These are phyloP conservation scores for Diplosoma virens DNA, from an alignment of 23 tunicate species.

Conservation along the genomic window DNA sequence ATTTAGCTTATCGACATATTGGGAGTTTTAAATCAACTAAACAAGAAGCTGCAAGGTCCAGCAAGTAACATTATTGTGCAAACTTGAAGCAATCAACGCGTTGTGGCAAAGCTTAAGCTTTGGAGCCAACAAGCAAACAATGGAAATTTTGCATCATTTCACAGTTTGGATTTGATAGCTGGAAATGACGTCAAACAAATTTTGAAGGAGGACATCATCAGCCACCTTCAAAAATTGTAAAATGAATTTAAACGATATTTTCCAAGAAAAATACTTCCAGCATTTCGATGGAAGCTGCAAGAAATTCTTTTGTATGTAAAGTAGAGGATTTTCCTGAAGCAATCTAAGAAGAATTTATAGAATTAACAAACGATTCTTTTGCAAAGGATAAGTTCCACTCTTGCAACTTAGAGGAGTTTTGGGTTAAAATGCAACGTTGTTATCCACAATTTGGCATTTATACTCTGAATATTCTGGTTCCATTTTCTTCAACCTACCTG, in stretches of 20 bases:
- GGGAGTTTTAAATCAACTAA: slow-evolving; percentile 33
- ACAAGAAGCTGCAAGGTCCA: slow-evolving; percentile 54
- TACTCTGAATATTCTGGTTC: too few species aligned
- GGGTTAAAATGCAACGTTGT: too few species aligned
- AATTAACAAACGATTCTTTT: slow-evolving; percentile 11
- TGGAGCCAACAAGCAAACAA: slow-evolving; percentile 30
- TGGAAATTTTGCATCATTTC: slow-evolving; percentile 17
- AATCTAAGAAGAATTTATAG: slow-evolving; percentile 11
- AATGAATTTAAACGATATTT: slow-evolving; percentile 12
- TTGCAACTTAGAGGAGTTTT: slow-evolving; percentile 14
- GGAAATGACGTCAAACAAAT: too few species aligned
- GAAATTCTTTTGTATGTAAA: slow-evolving; percentile 17
- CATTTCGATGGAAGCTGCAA: neutral
- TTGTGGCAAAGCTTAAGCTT: slow-evolving; percentile 48
- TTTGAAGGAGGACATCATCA: too few species aligned
- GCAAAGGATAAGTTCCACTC: too few species aligned
- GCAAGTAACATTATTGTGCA: slow-evolving; percentile 19
- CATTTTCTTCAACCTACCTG: too few species aligned
- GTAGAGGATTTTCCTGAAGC: too few species aligned
- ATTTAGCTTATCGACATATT: slow-evolving; percentile 8
- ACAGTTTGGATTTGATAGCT: slow-evolving; percentile 27
- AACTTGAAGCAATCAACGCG: slow-evolving; percentile 35
- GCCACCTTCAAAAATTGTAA: too few species aligned
- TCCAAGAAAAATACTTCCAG: slow-evolving; percentile 1
- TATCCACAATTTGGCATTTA: too few species aligned